Evolutionary conservation across 2,797 vertebrate species (phyloP), one percentile per base, ranked within the genome.

Genomic region (Falco columbarius): DNA sequence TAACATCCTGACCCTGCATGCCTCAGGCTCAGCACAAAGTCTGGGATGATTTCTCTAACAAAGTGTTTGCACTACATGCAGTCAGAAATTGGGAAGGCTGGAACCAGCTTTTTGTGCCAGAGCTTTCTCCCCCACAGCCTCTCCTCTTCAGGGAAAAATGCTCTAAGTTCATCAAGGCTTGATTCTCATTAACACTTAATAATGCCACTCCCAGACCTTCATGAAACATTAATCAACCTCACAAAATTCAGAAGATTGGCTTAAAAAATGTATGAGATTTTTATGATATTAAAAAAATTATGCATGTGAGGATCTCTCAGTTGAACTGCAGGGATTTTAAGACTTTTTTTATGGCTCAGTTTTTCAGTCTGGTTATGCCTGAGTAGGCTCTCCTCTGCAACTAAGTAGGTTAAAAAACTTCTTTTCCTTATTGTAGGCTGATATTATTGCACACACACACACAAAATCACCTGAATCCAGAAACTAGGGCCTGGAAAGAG

Each of bases 241-340:
- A 85, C 18, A 38, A 85, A 94, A 95, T 49, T 90, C 67, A 74
- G 61, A 70, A 90, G 81, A 80, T 7, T 30, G 76, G 27, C 80
- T 95, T 96, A 67, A 82, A 95, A 95, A 92, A 95, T 90, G 47
- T n/a, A 95, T 87, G 91, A 96, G 84, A 91, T 89, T 94, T 95
- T 96, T 80, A 92, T 51, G 73, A 93, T 74, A 89, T 68, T 93
- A 42, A 76, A 89, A 95, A 91, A 94, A 87, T 23, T 71, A 86
- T 74, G 56, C 63, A 85, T 61, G 24, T 34, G 52, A 86, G 34
- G 77, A 84, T 85, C 44, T 84, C 81, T 55, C 38, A 14, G 51
- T 47, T 86, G 67, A 95, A 94, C 51, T 86, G 70, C 15, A 51
- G 49, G 58, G 67, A 8, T 76, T 93, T 95, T 63, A 56, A 44